phyloP scores from a whole-genome alignment of 2,797 vertebrate species.

The Lagocephalus sceleratus region DNA sequence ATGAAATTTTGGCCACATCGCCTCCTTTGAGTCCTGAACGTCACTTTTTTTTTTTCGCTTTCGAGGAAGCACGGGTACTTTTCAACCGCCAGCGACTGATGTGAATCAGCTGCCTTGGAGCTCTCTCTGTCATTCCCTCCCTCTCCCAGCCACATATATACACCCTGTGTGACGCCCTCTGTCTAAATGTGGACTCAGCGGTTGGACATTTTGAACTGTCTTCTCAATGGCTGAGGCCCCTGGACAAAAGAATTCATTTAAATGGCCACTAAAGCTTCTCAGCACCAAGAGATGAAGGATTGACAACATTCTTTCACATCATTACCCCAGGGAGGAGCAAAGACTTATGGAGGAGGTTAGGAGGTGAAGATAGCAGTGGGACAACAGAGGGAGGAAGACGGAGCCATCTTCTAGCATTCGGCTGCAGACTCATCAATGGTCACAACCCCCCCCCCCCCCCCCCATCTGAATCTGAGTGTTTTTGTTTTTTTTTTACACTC shows the following conservation, averaged over 20 bases:
- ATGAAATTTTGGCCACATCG: not conserved
- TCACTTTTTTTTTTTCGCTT: slow-evolving; percentile 50
- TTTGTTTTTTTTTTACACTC: slow-evolving; percentile 9
- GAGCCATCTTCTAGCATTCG: slow-evolving; percentile 41
- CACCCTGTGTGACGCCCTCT: slow-evolving; percentile 54
- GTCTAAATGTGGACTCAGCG: slow-evolving; percentile 71
- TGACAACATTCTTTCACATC: slow-evolving; percentile 85
- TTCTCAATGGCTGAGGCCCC: slow-evolving; percentile 68
- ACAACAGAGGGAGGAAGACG: slow-evolving; percentile 14
- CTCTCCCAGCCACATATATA: slow-evolving; percentile 2
- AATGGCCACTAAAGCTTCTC: slow-evolving; percentile 81
- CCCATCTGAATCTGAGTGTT: slow-evolving; percentile 19
- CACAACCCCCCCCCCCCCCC: slow-evolving; percentile 31
- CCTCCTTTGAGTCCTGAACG: slow-evolving; percentile 11
- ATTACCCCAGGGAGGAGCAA: slow-evolving; percentile 72
- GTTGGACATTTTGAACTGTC: slow-evolving; percentile 73
- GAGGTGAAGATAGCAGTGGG: slow-evolving; percentile 42
- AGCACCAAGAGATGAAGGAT: slow-evolving; percentile 70
- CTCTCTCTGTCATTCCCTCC: slow-evolving; percentile 20
- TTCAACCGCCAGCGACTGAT: slow-evolving; percentile 63
- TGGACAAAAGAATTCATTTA: slow-evolving; percentile 80
- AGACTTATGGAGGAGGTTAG: slow-evolving; percentile 48
- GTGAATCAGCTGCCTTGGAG: slow-evolving; percentile 65
- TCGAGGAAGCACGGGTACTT: slow-evolving; percentile 47
- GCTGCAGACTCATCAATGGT: slow-evolving; percentile 60